Conservation (phyloP, 2,888 invertebrate genomes). For the Diarsia brunnea region DNA sequence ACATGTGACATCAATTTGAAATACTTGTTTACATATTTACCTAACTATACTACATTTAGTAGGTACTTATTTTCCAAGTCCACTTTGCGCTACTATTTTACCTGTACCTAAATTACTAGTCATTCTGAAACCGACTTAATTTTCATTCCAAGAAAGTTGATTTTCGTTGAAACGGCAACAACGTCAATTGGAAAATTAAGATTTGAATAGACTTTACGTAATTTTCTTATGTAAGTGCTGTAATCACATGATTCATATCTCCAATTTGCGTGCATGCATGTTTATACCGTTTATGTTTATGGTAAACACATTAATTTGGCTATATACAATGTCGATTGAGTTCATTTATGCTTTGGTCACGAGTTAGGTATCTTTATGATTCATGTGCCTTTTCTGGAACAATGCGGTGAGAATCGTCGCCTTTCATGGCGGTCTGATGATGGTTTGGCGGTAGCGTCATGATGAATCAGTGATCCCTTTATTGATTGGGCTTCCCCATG, state of each 20-base stretch:
- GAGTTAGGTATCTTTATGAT: slow-evolving; percentile 25
- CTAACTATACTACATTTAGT: background rate
- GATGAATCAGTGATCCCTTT: slow-evolving; percentile 3
- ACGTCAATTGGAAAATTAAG: background rate
- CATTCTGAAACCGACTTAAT: background rate
- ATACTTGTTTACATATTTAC: slow-evolving; percentile 14
- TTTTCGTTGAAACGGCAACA: background rate
- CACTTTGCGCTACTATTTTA: background rate
- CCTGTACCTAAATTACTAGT: background rate
- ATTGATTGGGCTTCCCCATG: background rate
- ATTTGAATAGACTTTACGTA: slow-evolving; percentile 12
- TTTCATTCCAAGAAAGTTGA: background rate
- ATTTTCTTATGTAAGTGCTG: slow-evolving; percentile 31
- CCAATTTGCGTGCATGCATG: slow-evolving; percentile 26
- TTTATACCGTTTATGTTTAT: slow-evolving; percentile 1
- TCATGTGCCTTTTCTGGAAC: slow-evolving; percentile 33
- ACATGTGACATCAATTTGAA: slow-evolving; percentile 41
- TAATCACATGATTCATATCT: slow-evolving; percentile 45
- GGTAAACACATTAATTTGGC: slow-evolving; percentile 12
- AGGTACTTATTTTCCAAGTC: background rate
- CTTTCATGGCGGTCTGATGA: background rate
- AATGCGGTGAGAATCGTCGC: background rate
- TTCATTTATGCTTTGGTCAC: slow-evolving; percentile 28
- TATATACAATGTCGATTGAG: slow-evolving; percentile 23
- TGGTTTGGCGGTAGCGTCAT: slow-evolving; percentile 4